phyloP scores from a whole-genome alignment of 2,113 vertebrate species.

The Chrysochloris asiatica region DNA sequence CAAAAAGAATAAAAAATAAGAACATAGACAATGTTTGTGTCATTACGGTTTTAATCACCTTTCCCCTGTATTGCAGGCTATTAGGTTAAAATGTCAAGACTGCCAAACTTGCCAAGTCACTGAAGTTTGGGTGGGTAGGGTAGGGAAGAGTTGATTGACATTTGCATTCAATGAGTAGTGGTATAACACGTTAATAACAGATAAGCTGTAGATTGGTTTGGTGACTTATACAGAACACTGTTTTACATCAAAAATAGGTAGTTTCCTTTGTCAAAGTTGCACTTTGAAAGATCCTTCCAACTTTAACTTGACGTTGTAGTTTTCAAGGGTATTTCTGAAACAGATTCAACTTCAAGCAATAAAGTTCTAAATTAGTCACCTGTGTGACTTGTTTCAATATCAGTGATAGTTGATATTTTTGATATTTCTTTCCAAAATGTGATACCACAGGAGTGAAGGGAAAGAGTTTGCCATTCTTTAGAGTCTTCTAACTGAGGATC shows the following conservation, averaged over 20 bases:
- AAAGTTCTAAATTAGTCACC: background rate
- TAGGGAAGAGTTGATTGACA: background rate
- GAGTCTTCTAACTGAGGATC: background rate
- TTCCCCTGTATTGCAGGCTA: background rate
- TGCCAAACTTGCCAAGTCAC: no score
- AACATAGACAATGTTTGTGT: background rate
- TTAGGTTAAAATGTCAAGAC: background rate
- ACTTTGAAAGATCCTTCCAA: background rate
- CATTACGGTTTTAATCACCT: background rate
- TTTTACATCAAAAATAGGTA: background rate
- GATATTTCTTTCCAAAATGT: background rate
- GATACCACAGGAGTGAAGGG: background rate
- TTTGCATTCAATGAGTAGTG: background rate
- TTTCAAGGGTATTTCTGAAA: conserved; percentile 22
- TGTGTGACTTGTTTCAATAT: background rate
- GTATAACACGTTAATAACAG: background rate
- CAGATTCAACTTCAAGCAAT: background rate
- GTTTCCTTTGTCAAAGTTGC: conserved; percentile 8
- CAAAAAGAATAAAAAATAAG: background rate
- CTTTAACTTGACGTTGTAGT: conserved; percentile 18
- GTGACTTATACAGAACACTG: background rate
- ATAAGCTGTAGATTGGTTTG: background rate
- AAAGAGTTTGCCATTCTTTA: background rate
- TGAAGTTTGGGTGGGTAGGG: fast-evolving
- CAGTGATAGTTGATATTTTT: background rate